Evolutionary conservation across 2,113 vertebrate species (phyloP).

Genomic region (Clarias magur): DNA sequence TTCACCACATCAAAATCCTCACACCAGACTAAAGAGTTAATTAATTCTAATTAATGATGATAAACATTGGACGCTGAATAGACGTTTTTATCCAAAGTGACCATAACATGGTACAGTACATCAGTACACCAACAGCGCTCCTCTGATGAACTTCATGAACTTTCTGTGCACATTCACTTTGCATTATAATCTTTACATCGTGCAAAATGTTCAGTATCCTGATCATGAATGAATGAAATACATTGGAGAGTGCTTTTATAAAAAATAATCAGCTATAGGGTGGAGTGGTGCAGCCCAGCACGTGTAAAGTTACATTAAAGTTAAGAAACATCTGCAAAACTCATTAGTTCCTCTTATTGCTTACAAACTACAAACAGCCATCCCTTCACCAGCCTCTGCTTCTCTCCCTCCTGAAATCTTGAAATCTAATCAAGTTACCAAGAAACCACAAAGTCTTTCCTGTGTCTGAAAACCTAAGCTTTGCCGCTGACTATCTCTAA

Average conservation of each 20-base stretch:
- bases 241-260: not conserved
- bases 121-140: not conserved
- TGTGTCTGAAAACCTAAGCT: not conserved
- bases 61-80: not conserved
- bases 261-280: not conserved
- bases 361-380: not conserved
- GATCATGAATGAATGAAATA: not conserved
- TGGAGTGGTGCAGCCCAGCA: not conserved
- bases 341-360: not conserved
- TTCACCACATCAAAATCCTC: not conserved
- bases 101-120: not conserved
- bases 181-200: not conserved
- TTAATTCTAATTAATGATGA: not conserved
- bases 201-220: not conserved
- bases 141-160: not conserved
- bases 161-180: not conserved
- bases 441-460: not conserved
- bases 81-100: not conserved
- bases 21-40: not conserved
- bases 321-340: not conserved
- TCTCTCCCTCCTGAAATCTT: not conserved
- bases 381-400: not conserved
- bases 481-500: not conserved
- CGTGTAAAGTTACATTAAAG: not conserved
- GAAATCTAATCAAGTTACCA: not conserved